A percentile compares a stretch with the other conserved stretches of the same genome.
Conservation (phyloP, 2,888 invertebrate species). For the Pristionchus japonicus region DNA sequence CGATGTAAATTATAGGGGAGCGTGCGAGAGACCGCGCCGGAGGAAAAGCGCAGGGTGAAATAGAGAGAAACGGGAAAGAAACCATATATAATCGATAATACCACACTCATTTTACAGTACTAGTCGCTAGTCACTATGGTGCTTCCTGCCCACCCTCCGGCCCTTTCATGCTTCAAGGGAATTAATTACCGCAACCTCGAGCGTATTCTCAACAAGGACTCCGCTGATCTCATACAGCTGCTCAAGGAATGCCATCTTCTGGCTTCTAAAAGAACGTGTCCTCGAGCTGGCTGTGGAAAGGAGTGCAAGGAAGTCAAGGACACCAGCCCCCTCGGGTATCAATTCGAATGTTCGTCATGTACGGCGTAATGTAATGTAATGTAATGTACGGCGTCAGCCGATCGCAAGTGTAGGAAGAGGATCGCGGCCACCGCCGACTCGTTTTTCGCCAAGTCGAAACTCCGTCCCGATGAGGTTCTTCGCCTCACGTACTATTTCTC, state of each 20-base stretch:
- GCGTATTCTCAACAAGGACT: neutral
- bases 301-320: neutral
- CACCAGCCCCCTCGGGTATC: neutral
- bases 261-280: neutral
- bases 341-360: conserved; percentile 2
- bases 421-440: neutral
- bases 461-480: neutral
- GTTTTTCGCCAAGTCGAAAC: neutral
- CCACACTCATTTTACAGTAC: too few species aligned
- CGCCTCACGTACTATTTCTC: neutral
- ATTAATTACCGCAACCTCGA: neutral
- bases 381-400: too few species aligned
- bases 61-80: too few species aligned
- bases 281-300: too few species aligned
- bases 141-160: neutral
- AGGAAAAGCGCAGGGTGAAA: too few species aligned
- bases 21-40: too few species aligned
- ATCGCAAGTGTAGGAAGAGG: neutral
- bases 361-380: too few species aligned
- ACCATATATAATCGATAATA: too few species aligned
- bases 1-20: too few species aligned
- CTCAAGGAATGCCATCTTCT: neutral
- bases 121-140: too few species aligned
- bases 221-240: neutral
- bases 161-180: neutral